These are phyloP conservation scores for Drosophila borealis DNA, from an alignment of 2,888 invertebrate species.

Conservation along the genomic window DNA sequence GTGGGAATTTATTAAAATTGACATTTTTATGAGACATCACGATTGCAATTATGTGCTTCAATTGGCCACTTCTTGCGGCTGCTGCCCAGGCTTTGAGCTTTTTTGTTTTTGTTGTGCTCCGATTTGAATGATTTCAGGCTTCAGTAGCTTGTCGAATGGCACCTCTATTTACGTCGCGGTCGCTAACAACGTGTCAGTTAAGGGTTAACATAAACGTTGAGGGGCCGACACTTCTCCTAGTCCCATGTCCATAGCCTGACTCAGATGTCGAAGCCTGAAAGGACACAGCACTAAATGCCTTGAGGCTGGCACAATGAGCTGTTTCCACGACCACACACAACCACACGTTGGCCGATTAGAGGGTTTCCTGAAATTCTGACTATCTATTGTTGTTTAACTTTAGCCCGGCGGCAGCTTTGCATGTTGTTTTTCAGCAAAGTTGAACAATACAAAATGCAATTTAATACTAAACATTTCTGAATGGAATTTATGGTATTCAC, in stretches of 20 bases:
- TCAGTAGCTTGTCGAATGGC: conserved; percentile 32
- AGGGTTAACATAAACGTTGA: conserved; percentile 23
- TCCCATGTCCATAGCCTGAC: conserved; percentile 15
- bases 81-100: not conserved
- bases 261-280: conserved; percentile 18
- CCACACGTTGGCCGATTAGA: not conserved
- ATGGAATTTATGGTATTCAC: too few species aligned
- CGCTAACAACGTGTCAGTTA: conserved; percentile 44
- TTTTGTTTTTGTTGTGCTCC: not conserved
- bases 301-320: conserved; percentile 27
- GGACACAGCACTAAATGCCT: conserved; percentile 29
- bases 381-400: conserved; percentile 4
- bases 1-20: conserved; percentile 72
- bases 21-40: conserved; percentile 66
- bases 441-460: not conserved
- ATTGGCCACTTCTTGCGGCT: conserved; percentile 7
- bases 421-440: not conserved
- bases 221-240: not conserved
- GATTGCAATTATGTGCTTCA: conserved; percentile 61
- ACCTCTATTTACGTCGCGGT: conserved; percentile 32
- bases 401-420: not conserved
- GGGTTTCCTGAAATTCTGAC: not conserved
- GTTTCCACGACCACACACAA: not conserved
- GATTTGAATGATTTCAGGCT: conserved; percentile 13
- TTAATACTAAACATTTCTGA: too few species aligned